Evolutionary conservation across 2,113 vertebrate genomes (phyloP).

Genomic region (mouse (Mus musculus)): DNA sequence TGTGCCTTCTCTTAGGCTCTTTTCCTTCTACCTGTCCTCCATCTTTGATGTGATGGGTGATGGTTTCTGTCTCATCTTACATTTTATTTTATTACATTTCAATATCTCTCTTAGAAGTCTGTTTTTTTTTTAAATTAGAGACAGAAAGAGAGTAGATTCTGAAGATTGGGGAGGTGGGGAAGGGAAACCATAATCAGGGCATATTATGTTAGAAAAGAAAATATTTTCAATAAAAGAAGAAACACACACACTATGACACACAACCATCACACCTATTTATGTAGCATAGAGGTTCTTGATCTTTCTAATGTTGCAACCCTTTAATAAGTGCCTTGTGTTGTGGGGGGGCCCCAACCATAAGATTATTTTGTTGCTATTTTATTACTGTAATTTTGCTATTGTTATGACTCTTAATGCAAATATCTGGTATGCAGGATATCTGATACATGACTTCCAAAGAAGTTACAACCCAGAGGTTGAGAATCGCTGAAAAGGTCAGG

Average conservation of each 20-base stretch:
- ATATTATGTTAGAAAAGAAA: neutral
- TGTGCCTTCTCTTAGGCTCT: neutral
- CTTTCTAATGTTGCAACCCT: neutral
- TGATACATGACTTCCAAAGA: neutral
- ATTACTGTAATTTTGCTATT: neutral
- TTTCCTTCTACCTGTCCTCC: neutral
- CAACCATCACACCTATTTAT: neutral
- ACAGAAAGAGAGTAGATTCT: neutral
- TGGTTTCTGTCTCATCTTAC: neutral
- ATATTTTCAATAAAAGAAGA: neutral
- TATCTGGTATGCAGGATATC: neutral
- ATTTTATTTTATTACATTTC: neutral
- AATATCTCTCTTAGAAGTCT: neutral
- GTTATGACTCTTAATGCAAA: neutral
- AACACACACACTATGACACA: neutral
- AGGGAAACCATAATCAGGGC: neutral
- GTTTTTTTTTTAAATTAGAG: neutral
- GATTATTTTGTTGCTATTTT: neutral
- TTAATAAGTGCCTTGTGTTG: neutral
- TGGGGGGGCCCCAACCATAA: neutral
- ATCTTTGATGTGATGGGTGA: neutral
- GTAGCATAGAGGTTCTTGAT: neutral
- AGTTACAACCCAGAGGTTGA: neutral
- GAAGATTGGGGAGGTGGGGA: neutral
- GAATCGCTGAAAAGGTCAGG: neutral